phyloP scores from a whole-genome alignment of 1,140 invertebrate species.

The Drosophila nikananu region DNA sequence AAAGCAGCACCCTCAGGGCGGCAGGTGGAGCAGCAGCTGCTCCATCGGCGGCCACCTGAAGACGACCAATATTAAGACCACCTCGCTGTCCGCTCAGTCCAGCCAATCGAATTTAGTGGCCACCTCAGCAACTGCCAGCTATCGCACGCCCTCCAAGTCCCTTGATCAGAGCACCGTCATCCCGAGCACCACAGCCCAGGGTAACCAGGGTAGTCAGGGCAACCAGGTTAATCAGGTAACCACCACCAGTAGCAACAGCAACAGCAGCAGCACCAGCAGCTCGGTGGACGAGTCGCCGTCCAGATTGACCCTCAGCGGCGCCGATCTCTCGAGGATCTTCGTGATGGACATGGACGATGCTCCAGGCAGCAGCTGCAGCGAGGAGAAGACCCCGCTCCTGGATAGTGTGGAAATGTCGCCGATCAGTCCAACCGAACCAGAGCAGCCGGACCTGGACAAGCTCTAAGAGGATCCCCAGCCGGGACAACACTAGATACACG shows the following conservation, averaged over 20 bases:
- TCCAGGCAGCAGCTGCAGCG: constrained; percentile 71
- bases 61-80: constrained; percentile 85
- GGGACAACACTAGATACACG: constrained; percentile 22
- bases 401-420: constrained; percentile 85
- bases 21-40: constrained; percentile 79
- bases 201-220: not conserved
- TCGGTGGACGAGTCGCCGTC: constrained; percentile 79
- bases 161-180: constrained; percentile 61
- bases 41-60: constrained; percentile 77
- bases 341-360: constrained; percentile 81
- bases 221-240: constrained; percentile 6
- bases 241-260: constrained; percentile 32
- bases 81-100: constrained; percentile 77
- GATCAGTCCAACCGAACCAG: constrained; percentile 83
- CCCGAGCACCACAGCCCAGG: constrained; percentile 32
- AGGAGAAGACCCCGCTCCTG: constrained; percentile 83
- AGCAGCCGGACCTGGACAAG: constrained; percentile 67
- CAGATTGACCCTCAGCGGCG: constrained; percentile 67
- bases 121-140: constrained; percentile 57
- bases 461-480: constrained; percentile 50
- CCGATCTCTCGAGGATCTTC: constrained; percentile 78
- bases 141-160: constrained; percentile 72
- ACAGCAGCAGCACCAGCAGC: constrained; percentile 57
- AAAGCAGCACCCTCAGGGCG: constrained; percentile 22
- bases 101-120: constrained; percentile 82